These are phyloP conservation scores for Idaea dimidiata DNA, from an alignment of 2,888 invertebrate species.

Conservation along the genomic window DNA sequence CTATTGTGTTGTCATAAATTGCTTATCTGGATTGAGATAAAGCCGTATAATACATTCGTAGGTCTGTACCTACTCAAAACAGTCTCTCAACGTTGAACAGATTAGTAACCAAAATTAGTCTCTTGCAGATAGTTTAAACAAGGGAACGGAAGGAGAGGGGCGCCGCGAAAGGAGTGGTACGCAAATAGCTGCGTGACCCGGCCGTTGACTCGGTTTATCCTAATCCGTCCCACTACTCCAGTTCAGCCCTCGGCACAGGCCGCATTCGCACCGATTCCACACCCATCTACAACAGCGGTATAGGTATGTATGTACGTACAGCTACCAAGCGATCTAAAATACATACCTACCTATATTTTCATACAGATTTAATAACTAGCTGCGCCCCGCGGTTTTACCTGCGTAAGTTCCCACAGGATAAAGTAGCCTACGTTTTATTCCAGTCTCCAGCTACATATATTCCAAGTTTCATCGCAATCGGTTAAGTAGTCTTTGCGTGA, in stretches of 20 bases:
- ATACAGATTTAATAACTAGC: too few species aligned
- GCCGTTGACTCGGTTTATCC: constrained; percentile 80
- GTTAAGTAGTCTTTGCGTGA: too few species aligned
- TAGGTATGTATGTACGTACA: too few species aligned
- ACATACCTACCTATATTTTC: too few species aligned
- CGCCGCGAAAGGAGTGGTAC: constrained; percentile 58
- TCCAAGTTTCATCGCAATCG: too few species aligned
- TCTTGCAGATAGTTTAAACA: constrained; percentile 53
- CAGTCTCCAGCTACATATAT: too few species aligned
- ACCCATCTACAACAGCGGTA: too few species aligned
- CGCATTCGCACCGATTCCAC: constrained; percentile 20
- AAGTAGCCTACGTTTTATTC: too few species aligned
- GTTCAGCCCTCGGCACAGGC: constrained; percentile 39
- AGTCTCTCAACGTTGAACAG: constrained; percentile 47
- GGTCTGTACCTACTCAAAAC: constrained; percentile 10
- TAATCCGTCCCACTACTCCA: constrained; percentile 80
- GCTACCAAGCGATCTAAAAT: too few species aligned
- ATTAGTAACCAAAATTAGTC: constrained; percentile 68
- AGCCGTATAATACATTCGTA: constrained; percentile 16
- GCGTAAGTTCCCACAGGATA: too few species aligned
- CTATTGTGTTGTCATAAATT: constrained; percentile 8
- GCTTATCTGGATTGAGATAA: constrained; percentile 17
- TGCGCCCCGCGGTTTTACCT: too few species aligned
- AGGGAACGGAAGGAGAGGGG: constrained; percentile 41
- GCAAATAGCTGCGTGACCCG: constrained; percentile 78